phyloP scores from a whole-genome alignment of 2,888 invertebrate genomes.

The Hartigia nigra region DNA sequence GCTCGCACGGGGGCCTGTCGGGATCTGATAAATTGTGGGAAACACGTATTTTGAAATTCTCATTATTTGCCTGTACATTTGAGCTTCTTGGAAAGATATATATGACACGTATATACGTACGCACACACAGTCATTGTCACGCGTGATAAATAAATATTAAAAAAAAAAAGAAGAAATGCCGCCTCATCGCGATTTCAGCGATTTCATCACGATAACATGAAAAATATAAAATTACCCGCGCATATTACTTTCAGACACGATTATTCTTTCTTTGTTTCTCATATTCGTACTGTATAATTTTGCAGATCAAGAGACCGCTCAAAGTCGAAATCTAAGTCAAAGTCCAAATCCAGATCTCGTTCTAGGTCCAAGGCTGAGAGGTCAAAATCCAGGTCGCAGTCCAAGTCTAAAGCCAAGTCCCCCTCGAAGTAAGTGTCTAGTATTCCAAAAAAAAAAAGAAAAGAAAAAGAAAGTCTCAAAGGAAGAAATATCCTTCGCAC shows the following conservation, averaged over 20 bases:
- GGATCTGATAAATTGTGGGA: not conserved
- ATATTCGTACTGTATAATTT: conserved; percentile 52
- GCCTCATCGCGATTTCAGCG: not conserved
- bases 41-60: not conserved
- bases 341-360: conserved; percentile 74
- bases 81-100: not conserved
- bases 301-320: conserved; percentile 74
- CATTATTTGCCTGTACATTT: not conserved
- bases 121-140: not conserved
- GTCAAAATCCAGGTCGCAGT: conserved; percentile 70
- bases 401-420: conserved; percentile 68
- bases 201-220: not conserved
- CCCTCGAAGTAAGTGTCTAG: conserved; percentile 65
- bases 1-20: not conserved
- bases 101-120: not conserved
- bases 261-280: conserved; percentile 26
- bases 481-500: not conserved
- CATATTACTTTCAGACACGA: not conserved
- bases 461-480: not conserved
- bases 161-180: not conserved
- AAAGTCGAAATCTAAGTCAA: conserved; percentile 74
- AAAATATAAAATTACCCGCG: not conserved
- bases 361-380: conserved; percentile 70
- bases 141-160: not conserved
- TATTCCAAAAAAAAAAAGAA: not conserved